Conservation (phyloP, 2,888 invertebrate genomes). For the Meiosimyza decipiens region DNA sequence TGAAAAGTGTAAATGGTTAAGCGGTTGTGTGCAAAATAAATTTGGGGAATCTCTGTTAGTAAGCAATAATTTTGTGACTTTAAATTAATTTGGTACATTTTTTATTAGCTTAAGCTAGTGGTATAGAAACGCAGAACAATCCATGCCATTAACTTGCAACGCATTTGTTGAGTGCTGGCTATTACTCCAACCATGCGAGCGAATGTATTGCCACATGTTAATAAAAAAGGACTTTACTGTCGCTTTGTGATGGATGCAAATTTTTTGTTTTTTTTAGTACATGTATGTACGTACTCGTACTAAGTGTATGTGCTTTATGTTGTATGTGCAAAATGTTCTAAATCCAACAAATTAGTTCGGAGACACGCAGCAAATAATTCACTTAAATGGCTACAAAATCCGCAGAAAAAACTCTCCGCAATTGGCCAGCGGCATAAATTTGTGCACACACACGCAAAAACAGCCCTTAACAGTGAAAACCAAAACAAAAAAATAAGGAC, state of each 20-base stretch:
- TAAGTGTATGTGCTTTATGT: background rate
- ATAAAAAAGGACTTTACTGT: constrained; percentile 22
- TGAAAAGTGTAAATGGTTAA: no score
- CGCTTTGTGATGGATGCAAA: constrained; percentile 32
- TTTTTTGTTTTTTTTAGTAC: constrained; percentile 2
- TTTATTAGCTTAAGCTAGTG: background rate
- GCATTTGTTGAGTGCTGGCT: background rate
- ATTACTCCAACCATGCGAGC: background rate
- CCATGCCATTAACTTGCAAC: constrained; percentile 7
- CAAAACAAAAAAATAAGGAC: background rate
- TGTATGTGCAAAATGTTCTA: constrained; percentile 40
- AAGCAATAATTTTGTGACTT: no score
- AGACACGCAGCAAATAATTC: constrained; percentile 62
- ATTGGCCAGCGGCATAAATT: constrained; percentile 27
- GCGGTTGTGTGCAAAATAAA: background rate
- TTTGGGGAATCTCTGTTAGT: no score
- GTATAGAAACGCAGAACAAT: background rate
- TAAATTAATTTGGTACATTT: no score
- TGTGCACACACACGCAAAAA: background rate
- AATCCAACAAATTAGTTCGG: constrained; percentile 65
- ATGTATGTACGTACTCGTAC: no score
- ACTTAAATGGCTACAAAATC: constrained; percentile 44
- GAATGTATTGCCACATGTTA: constrained; percentile 19
- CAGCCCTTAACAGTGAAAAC: no score
- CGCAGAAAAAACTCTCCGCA: constrained; percentile 28